phyloP scores from a whole-genome alignment of 2,113 vertebrate species.

The Phyllopteryx taeniolatus region DNA sequence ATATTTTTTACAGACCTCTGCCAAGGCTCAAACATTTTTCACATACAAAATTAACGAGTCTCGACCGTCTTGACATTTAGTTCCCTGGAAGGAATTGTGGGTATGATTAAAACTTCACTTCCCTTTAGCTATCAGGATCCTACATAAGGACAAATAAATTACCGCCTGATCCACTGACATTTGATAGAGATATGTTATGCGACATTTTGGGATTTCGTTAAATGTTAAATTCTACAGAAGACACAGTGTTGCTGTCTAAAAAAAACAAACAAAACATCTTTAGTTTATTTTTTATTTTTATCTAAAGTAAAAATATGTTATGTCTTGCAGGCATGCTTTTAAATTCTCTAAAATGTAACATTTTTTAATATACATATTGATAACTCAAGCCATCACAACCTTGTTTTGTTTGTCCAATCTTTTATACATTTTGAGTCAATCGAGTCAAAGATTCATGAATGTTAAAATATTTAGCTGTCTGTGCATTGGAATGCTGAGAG shows the following conservation, averaged over 20 bases:
- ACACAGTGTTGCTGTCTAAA: neutral
- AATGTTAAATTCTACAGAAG: neutral
- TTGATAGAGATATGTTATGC: neutral
- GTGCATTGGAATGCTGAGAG: no score
- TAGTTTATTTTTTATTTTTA: neutral
- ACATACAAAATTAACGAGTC: neutral
- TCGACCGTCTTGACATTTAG: neutral
- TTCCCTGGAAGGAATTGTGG: neutral
- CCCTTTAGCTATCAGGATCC: neutral
- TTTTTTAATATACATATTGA: no score
- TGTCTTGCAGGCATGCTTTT: neutral
- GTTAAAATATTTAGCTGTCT: no score
- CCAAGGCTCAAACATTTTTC: neutral
- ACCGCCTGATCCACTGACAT: neutral
- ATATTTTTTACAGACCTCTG: neutral
- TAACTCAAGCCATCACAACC: no score
- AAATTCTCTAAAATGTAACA: no score
- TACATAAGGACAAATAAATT: constrained; percentile 3
- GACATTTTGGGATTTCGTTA: neutral
- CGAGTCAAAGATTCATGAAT: no score
- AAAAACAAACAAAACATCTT: neutral
- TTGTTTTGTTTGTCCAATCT: neutral
- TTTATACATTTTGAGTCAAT: neutral
- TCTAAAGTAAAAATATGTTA: neutral
- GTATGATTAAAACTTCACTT: constrained; percentile 1